Conservation (phyloP, 2,888 invertebrate genomes). For the Lissonota sp. region DNA sequence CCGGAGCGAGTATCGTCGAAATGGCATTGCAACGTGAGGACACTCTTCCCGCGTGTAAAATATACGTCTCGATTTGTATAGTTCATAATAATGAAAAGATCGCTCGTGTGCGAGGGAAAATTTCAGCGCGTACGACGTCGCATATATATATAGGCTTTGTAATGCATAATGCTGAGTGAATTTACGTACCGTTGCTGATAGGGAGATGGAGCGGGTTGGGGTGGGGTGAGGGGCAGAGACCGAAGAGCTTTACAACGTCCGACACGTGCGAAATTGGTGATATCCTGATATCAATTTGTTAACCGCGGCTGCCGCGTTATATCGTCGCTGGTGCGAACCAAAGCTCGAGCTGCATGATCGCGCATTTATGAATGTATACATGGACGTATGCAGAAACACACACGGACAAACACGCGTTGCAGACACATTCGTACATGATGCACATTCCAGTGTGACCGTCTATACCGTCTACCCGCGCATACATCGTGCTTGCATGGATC, state of each 20-base stretch:
- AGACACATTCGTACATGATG: conserved; percentile 15
- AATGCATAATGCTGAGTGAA: conserved; percentile 29
- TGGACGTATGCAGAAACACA: conserved; percentile 7
- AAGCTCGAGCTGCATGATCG: conserved; percentile 17
- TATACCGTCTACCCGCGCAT: conserved; percentile 4
- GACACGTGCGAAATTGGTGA: conserved; percentile 62
- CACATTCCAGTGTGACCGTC: conserved; percentile 18
- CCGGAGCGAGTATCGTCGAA: neutral
- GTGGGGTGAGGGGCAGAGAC: conserved; percentile 27
- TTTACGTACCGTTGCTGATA: conserved; percentile 39
- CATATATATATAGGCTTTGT: conserved; percentile 1
- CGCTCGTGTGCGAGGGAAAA: no score
- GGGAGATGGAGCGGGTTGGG: neutral
- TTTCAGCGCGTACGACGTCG: conserved; percentile 1
- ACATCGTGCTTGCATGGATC: conserved; percentile 45
- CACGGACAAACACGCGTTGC: neutral
- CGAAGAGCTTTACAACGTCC: conserved; percentile 13
- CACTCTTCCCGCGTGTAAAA: no score
- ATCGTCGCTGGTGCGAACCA: conserved; percentile 43
- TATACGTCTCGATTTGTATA: neutral
- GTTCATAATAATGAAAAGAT: conserved; percentile 2
- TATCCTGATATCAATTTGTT: conserved; percentile 65
- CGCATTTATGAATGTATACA: neutral
- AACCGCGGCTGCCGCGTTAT: conserved; percentile 48
- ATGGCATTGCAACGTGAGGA: neutral